phyloP scores from a whole-genome alignment of 2,888 invertebrate species.

The Drosophila tripunctata region DNA sequence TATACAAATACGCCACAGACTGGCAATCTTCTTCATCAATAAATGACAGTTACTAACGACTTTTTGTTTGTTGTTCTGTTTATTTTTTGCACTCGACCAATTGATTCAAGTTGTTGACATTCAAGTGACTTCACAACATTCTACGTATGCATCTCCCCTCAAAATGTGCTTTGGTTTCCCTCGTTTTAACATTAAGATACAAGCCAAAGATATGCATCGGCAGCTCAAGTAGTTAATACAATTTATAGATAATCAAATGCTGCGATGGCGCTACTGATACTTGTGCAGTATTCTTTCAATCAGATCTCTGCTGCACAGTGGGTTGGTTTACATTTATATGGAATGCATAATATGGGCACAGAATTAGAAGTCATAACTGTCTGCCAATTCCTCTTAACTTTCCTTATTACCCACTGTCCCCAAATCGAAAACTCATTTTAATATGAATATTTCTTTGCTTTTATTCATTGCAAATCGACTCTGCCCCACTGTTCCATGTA shows the following conservation, averaged over 20 bases:
- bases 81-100: slow-evolving; percentile 27
- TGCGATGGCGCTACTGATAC: slow-evolving; percentile 32
- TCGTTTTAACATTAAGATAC: slow-evolving; percentile 59
- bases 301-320: slow-evolving; percentile 31
- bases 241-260: slow-evolving; percentile 48
- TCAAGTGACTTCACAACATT: slow-evolving; percentile 40
- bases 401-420: no score
- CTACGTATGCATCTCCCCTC: not conserved
- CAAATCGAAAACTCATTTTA: no score
- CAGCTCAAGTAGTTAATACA: slow-evolving; percentile 49
- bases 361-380: no score
- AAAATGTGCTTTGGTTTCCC: slow-evolving; percentile 57
- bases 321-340: not conserved
- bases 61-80: slow-evolving; percentile 37
- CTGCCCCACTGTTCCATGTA: slow-evolving; percentile 47
- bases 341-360: no score
- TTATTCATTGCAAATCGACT: no score
- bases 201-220: slow-evolving; percentile 63
- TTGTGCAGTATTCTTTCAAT: not conserved
- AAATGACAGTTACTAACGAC: slow-evolving; percentile 73
- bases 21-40: slow-evolving; percentile 68
- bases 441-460: no score
- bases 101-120: slow-evolving; percentile 65
- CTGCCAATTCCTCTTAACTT: no score
- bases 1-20: slow-evolving; percentile 5